Evolutionary conservation across 1,140 invertebrate genomes (phyloP).

Genomic region (Meloidogyne floridensis): DNA sequence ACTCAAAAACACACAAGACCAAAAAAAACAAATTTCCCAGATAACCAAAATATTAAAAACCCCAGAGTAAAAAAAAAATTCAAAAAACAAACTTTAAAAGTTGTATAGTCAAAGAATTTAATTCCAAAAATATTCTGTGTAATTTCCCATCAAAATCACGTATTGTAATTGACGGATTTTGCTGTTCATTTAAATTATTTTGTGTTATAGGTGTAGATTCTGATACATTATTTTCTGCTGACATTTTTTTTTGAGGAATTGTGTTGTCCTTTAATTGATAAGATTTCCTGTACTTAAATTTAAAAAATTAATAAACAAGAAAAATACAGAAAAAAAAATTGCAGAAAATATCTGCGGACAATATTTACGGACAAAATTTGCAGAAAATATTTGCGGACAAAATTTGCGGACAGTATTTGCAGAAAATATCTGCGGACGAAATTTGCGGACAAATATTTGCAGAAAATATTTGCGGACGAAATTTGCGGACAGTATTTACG

Average conservation of each 20-base stretch:
- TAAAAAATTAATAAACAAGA: neutral
- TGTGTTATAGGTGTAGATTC: slow-evolving; percentile 9
- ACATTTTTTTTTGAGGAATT: neutral
- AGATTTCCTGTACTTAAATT: neutral
- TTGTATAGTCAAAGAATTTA: neutral
- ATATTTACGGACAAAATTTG: no score
- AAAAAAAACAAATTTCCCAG: neutral
- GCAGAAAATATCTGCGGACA: neutral
- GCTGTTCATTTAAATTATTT: neutral
- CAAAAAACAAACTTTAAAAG: neutral
- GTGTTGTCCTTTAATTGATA: neutral
- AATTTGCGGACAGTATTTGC: no score
- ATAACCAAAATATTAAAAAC: no score
- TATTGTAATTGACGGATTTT: neutral
- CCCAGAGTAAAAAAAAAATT: neutral
- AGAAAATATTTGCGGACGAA: no score
- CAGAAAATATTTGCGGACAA: no score
- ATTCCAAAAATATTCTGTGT: neutral
- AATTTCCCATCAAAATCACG: neutral
- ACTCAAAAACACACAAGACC: no score
- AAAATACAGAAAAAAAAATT: neutral
- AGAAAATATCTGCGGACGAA: no score
- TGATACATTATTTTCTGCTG: neutral
- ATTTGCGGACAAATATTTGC: neutral
- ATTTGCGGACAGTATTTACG: no score